A percentile compares a stretch with the other conserved stretches of the same genome.
Conservation (phyloP, 2,888 invertebrate genomes). For the Lydus trimaculatus region DNA sequence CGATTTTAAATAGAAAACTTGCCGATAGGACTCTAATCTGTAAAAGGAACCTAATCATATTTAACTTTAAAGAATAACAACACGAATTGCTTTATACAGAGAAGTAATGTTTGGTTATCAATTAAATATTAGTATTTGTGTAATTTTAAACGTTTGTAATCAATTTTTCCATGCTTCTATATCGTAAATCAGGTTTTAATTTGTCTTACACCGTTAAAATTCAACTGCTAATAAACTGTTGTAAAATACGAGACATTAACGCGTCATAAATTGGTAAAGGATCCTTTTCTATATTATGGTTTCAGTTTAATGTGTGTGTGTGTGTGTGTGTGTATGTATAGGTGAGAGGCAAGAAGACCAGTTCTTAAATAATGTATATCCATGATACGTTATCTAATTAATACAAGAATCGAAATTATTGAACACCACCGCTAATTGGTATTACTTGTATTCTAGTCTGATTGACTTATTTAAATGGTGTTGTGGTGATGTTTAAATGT, state of each 20-base stretch:
- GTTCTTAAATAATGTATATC: conserved; percentile 38
- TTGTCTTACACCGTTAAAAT: conserved; percentile 24
- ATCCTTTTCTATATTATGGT: conserved; percentile 1
- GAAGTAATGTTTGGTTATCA: neutral
- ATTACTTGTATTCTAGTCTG: conserved; percentile 48
- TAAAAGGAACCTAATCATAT: neutral
- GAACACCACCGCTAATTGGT: conserved; percentile 48
- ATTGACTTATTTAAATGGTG: conserved; percentile 40
- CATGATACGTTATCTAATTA: conserved; percentile 49
- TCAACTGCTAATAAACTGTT: conserved; percentile 34
- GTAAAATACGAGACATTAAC: conserved; percentile 40
- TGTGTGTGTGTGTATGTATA: conserved; percentile 5
- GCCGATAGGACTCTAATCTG: neutral
- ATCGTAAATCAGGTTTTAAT: conserved; percentile 30
- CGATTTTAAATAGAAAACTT: neutral
- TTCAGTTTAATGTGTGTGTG: neutral
- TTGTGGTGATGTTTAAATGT: conserved; percentile 2
- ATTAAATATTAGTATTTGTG: neutral
- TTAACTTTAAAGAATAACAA: neutral
- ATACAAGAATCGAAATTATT: conserved; percentile 35
- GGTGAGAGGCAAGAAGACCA: conserved; percentile 14
- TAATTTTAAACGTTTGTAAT: neutral
- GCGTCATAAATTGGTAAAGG: conserved; percentile 34
- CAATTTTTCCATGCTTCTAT: conserved; percentile 17
- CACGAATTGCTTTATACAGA: neutral